phyloP scores from a whole-genome alignment of 2,797 vertebrate genomes.

The Fratercula arctica region DNA sequence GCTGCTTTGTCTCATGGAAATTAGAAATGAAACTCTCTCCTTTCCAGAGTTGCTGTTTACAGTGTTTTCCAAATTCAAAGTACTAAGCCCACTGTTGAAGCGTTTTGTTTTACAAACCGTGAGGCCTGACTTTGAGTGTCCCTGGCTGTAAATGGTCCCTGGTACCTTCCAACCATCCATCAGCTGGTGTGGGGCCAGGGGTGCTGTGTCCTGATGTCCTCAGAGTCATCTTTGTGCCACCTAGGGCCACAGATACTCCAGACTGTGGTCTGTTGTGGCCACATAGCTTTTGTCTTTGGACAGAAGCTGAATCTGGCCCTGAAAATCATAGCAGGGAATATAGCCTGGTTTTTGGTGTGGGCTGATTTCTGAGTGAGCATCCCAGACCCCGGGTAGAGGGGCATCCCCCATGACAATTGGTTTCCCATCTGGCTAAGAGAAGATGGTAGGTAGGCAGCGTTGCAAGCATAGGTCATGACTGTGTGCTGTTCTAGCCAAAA shows the following conservation, averaged over 20 bases:
- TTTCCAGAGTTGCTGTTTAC: not conserved
- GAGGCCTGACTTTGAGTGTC: not conserved
- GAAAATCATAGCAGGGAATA: not conserved
- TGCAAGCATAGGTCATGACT: not conserved
- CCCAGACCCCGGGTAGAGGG: rapidly evolving
- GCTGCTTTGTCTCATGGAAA: not conserved
- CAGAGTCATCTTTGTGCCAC: not conserved
- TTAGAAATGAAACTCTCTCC: not conserved
- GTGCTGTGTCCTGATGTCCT: not conserved
- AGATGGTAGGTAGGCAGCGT: not conserved
- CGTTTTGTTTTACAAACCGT: not conserved
- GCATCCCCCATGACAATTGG: rapidly evolving
- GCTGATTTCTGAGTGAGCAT: not conserved
- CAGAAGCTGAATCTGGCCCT: not conserved
- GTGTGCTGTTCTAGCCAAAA: not conserved
- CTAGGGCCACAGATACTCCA: not conserved
- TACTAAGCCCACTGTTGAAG: not conserved
- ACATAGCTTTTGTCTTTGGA: not conserved
- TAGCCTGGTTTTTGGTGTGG: not conserved
- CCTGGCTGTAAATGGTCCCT: not conserved
- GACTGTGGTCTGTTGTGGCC: not conserved
- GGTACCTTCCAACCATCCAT: not conserved
- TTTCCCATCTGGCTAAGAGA: not conserved
- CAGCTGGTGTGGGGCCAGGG: not conserved
- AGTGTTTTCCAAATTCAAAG: not conserved